Conservation (phyloP, 2,797 vertebrate genomes). For the Erithacus rubecula region DNA sequence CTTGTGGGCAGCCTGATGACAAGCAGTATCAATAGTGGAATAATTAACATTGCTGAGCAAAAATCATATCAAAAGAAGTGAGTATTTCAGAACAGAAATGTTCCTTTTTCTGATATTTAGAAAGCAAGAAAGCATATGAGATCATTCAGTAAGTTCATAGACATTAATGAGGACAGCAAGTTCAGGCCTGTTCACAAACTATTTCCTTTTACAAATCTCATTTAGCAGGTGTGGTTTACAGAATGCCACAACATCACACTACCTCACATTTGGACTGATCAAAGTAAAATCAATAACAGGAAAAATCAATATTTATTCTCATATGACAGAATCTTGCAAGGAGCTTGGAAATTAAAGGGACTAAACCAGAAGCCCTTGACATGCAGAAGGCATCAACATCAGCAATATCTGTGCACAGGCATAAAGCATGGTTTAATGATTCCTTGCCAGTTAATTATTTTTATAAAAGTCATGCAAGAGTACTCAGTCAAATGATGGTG, state of each 20-base stretch:
- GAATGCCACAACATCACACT: neutral
- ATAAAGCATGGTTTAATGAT: neutral
- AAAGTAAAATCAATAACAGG: neutral
- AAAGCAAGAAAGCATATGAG: neutral
- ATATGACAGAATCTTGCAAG: neutral
- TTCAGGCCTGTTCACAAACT: neutral
- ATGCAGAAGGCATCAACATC: neutral
- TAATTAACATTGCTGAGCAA: neutral
- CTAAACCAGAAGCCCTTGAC: neutral
- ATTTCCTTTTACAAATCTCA: neutral
- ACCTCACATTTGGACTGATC: neutral
- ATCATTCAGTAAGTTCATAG: neutral
- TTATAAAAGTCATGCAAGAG: neutral
- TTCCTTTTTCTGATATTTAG: neutral
- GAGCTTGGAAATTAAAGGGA: neutral
- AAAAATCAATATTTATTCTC: neutral
- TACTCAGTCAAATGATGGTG: neutral
- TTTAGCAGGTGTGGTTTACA: neutral
- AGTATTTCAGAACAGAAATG: neutral
- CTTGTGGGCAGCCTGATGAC: neutral
- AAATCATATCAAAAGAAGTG: neutral
- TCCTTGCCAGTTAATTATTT: neutral
- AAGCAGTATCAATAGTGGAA: neutral
- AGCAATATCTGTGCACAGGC: neutral
- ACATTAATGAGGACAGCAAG: neutral